phyloP scores from a whole-genome alignment of 2,113 vertebrate genomes.

The Colistium nudipinnis region DNA sequence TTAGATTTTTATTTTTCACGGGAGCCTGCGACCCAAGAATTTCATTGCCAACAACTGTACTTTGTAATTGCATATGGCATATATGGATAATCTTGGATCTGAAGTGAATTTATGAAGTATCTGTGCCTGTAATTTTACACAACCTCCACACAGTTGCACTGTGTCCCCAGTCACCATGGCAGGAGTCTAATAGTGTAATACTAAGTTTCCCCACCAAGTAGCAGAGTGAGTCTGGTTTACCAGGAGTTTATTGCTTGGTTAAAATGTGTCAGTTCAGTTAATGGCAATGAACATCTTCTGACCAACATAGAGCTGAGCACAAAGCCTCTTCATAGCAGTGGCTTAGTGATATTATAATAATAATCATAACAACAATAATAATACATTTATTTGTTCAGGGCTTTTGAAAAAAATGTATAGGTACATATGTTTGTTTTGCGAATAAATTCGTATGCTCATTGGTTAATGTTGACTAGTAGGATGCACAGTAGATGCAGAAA shows the following conservation, averaged over 20 bases:
- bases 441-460: neutral
- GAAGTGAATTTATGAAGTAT: no score
- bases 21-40: no score
- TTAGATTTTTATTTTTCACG: no score
- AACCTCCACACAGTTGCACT: neutral
- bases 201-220: slow-evolving; percentile 45
- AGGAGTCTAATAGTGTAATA: no score
- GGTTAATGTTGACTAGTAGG: neutral
- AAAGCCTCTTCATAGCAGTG: fast-evolving
- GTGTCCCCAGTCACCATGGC: neutral
- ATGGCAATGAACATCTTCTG: neutral
- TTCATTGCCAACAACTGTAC: no score
- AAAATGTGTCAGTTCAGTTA: neutral
- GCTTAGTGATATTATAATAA: no score
- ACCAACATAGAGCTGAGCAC: neutral
- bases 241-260: neutral
- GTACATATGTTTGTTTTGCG: neutral
- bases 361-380: no score
- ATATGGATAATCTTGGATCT: no score
- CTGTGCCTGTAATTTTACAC: neutral
- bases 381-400: no score
- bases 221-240: slow-evolving; percentile 18
- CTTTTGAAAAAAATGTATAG: no score
- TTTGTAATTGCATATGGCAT: no score
- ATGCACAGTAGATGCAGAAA: neutral